Percentiles rank a stretch among this genome's conserved stretches.
Evolutionary conservation across 2,888 invertebrate genomes (phyloP).

Genomic region (Cremastinae sp.): DNA sequence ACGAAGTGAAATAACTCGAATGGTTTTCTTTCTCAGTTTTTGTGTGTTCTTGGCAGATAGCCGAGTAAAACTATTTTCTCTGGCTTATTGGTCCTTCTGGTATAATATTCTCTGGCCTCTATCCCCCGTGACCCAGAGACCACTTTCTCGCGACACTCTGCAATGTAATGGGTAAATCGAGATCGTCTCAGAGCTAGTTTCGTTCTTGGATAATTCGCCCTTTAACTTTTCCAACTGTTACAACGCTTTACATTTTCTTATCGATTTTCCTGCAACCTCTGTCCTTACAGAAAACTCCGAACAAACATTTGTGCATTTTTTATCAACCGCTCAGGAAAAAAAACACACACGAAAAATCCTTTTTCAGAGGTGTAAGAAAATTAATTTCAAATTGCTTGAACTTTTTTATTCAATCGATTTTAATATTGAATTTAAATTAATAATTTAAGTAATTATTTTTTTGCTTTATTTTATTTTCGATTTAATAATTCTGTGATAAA

Average conservation of each 20-base stretch:
- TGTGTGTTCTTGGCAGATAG: slow-evolving; percentile 43
- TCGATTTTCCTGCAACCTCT: neutral
- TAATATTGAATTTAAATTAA: no score
- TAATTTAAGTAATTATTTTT: no score
- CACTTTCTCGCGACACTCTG: slow-evolving; percentile 17
- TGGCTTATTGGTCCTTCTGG: slow-evolving; percentile 38
- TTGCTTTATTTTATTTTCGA: no score
- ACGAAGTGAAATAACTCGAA: no score
- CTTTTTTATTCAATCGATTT: no score
- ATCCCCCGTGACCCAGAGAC: slow-evolving; percentile 18
- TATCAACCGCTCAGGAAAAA: no score
- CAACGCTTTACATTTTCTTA: neutral
- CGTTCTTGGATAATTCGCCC: neutral
- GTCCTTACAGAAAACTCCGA: no score
- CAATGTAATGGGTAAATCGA: neutral
- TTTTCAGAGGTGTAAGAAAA: no score
- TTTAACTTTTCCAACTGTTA: neutral
- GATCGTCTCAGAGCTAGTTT: neutral
- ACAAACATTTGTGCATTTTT: no score
- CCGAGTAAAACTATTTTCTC: slow-evolving; percentile 47
- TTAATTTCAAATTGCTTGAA: no score
- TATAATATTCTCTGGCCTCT: slow-evolving; percentile 26
- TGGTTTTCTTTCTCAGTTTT: slow-evolving; percentile 20
- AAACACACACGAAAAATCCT: no score
- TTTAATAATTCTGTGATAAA: no score